A percentile compares a stretch with the other conserved stretches of the same genome.
phyloP scores from a whole-genome alignment of 1,140 invertebrate genomes.

The Brachionus manjavacas region DNA sequence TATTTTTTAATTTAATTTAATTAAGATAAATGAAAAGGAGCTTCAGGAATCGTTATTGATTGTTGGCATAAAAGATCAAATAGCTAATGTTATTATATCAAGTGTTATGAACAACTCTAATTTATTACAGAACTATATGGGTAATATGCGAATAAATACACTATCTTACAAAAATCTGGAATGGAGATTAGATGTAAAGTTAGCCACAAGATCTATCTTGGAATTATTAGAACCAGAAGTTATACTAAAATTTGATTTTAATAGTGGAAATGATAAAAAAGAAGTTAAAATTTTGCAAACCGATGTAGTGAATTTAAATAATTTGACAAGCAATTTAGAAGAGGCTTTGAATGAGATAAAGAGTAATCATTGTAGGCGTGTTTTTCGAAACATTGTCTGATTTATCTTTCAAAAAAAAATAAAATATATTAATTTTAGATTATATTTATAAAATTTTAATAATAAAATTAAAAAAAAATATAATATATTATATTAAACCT shows the following conservation, averaged over 20 bases:
- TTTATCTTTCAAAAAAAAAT: not conserved
- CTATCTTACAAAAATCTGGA: constrained; percentile 1
- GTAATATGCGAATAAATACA: constrained; percentile 6
- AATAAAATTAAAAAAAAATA: too few relatives aligned
- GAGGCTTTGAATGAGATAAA: constrained; percentile 21
- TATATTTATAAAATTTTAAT: not conserved
- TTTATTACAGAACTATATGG: constrained; percentile 1
- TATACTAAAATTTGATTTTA: constrained; percentile 15
- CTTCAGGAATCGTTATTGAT: not conserved
- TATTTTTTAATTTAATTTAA: too few relatives aligned
- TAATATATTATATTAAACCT: too few relatives aligned
- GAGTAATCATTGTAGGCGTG: constrained; percentile 2
- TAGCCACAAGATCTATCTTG: not conserved
- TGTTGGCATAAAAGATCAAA: constrained; percentile 1
- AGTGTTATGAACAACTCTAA: not conserved
- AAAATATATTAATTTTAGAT: too few relatives aligned
- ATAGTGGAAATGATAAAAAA: not conserved
- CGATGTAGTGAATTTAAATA: constrained; percentile 37
- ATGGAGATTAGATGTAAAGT: constrained; percentile 33
- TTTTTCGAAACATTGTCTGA: constrained; percentile 28
- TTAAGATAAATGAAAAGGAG: constrained; percentile 35
- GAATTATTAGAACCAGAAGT: not conserved
- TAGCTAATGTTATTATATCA: not conserved
- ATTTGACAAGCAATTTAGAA: constrained; percentile 31
- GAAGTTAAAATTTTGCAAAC: constrained; percentile 10